Evolutionary conservation across 2,888 invertebrate genomes (phyloP).

Genomic region (Ashinkailepas kermadecensis): DNA sequence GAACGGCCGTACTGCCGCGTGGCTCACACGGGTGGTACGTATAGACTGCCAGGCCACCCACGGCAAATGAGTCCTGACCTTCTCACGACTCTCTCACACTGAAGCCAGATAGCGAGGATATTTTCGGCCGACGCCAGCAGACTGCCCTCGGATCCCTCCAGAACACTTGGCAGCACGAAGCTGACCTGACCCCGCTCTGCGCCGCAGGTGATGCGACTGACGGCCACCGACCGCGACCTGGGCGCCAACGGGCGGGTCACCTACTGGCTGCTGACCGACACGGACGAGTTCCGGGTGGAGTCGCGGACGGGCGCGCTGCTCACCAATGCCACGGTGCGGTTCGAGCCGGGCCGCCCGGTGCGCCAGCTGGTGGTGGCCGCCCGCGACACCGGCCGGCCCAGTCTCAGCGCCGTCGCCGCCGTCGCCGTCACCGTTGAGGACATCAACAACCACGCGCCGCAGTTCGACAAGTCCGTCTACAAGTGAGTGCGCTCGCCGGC

Average conservation of each 20-base stretch:
- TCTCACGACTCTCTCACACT: too few species aligned
- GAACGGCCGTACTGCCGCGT: not conserved
- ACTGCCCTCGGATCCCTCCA: too few species aligned
- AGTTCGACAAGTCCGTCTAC: slow-evolving; percentile 43
- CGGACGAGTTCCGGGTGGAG: slow-evolving; percentile 69
- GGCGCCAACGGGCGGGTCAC: slow-evolving; percentile 65
- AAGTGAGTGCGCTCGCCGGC: not conserved
- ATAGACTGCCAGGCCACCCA: too few species aligned
- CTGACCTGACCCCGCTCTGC: too few species aligned
- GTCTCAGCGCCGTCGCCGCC: slow-evolving; percentile 60
- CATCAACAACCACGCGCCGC: slow-evolving; percentile 56
- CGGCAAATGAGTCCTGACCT: too few species aligned
- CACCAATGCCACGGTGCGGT: slow-evolving; percentile 59
- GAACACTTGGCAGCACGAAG: too few species aligned
- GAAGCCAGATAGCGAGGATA: too few species aligned
- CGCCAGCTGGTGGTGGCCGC: slow-evolving; percentile 71
- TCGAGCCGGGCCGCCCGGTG: slow-evolving; percentile 53
- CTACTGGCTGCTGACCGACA: slow-evolving; percentile 61
- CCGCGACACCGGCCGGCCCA: slow-evolving; percentile 72
- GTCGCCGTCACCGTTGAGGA: slow-evolving; percentile 65
- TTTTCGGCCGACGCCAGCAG: too few species aligned
- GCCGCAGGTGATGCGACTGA: slow-evolving; percentile 41
- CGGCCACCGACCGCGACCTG: slow-evolving; percentile 75
- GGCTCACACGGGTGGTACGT: too few species aligned
- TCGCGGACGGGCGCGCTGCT: slow-evolving; percentile 65